These are phyloP conservation scores for Paramisgurnus dabryanus DNA, from an alignment of 2,113 vertebrate genomes.

Conservation along the genomic window DNA sequence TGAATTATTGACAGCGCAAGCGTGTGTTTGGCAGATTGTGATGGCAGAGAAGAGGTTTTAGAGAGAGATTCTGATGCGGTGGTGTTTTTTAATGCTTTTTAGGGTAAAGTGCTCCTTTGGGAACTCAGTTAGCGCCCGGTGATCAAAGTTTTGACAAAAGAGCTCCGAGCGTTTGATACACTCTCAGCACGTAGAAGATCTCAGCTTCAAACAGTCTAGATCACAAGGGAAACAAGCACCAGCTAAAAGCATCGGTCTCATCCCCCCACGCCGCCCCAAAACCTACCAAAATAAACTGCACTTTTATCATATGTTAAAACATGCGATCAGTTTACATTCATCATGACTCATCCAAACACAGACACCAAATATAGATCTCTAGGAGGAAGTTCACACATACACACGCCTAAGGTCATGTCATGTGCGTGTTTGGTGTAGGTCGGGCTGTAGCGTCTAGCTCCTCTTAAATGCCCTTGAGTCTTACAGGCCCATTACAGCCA, in stretches of 20 bases:
- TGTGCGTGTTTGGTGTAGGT: neutral
- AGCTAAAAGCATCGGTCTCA: constrained; percentile 25
- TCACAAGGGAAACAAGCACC: constrained; percentile 35
- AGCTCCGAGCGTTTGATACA: constrained; percentile 35
- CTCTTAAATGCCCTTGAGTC: constrained; percentile 48
- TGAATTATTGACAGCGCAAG: constrained; percentile 28
- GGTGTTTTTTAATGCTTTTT: constrained; percentile 26
- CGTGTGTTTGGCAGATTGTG: constrained; percentile 42
- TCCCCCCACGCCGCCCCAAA: constrained; percentile 37
- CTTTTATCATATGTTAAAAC: constrained; percentile 26
- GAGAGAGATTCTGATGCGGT: constrained; percentile 1
- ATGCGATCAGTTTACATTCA: neutral
- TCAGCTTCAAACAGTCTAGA: constrained; percentile 25
- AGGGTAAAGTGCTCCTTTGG: constrained; percentile 39
- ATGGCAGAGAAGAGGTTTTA: constrained; percentile 5
- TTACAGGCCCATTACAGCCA: constrained; percentile 51
- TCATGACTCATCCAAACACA: constrained; percentile 8
- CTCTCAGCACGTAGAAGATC: constrained; percentile 40
- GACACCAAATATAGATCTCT: neutral
- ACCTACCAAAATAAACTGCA: constrained; percentile 6
- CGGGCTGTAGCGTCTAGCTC: constrained; percentile 16
- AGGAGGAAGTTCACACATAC: neutral
- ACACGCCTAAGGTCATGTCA: neutral
- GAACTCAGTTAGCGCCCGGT: constrained; percentile 42
- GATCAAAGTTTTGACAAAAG: constrained; percentile 47